Evolutionary conservation across 2,888 invertebrate genomes (phyloP).

Genomic region (Cerastis leucographa): DNA sequence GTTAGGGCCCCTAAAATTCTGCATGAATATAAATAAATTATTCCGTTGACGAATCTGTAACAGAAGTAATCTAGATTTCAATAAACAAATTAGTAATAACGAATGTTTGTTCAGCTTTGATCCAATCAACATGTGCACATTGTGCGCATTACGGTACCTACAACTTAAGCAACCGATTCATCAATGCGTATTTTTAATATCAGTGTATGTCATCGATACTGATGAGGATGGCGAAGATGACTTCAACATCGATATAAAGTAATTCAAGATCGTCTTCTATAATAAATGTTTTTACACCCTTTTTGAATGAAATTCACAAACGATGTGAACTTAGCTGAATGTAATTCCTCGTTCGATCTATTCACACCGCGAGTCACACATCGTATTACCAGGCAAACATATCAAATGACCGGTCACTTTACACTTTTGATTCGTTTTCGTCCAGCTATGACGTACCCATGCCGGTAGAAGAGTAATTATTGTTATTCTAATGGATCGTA

Average conservation of each 20-base stretch:
- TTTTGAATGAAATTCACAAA: neutral
- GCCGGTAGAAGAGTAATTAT: conserved; percentile 87
- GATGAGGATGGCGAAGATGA: neutral
- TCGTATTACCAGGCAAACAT: conserved; percentile 8
- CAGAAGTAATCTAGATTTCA: conserved; percentile 1
- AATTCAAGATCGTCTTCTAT: neutral
- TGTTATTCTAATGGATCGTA: conserved; percentile 89
- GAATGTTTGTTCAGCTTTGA: conserved; percentile 23
- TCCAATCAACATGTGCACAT: conserved; percentile 6
- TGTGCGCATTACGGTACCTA: neutral
- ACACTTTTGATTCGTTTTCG: conserved; percentile 57
- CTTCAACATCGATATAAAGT: neutral
- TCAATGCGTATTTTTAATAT: neutral
- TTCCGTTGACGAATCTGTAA: neutral
- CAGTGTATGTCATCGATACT: neutral
- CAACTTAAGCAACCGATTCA: neutral
- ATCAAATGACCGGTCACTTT: conserved; percentile 60
- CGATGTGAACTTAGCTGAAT: neutral
- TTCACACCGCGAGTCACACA: conserved; percentile 27
- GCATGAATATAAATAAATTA: neutral
- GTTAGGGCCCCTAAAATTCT: neutral
- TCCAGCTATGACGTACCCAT: conserved; percentile 67
- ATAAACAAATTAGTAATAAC: conserved; percentile 6
- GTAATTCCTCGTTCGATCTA: neutral
- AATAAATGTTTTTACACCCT: neutral